Evolutionary conservation across 2,888 invertebrate genomes (phyloP), one percentile per base, ranked within the genome.

Genomic region (Trichacis sp.): DNA sequence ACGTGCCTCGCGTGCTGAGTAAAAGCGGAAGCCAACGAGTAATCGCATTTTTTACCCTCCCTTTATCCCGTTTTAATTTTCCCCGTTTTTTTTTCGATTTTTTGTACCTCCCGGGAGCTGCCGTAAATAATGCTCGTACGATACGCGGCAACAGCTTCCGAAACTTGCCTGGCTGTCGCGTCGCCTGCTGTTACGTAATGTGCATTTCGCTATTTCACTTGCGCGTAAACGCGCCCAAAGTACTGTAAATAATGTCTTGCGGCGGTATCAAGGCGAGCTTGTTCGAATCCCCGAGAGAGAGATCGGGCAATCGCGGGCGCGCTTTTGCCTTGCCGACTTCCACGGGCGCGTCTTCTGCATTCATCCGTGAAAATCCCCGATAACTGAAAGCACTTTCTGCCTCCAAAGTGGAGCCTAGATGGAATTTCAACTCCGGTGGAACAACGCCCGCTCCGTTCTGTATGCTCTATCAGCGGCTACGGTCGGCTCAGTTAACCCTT

Each of bases 201-300:
- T 68, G 68, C 67, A 61, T 62, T 68, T 62, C 64, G 56, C 64
- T 62, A 67, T 69, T 70, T 70, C 66, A 68, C 62, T 66, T 68
- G 68, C 52, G 68, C 66, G 62, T 57, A 59, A 61, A 54, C 58
- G 69, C 65, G 55, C 60, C 67, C 55, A 62, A 57, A 68, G 64
- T 64, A 64, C 68, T 68, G 72, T 70, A 70, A 72, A 70, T 72
- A 72, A 72, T 66, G 70, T 70, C 72, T 62, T 61, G 61, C 52
- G 61, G 66, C 60, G 61, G 65, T 70, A 69, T 70, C 69, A 67
- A 58, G 66, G 24, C 24, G 3, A 3, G 24, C 3, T 24, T 5
- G 24, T 24, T 24, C 4, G 8, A 24, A 24, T 24, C 24, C 24
- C 3, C 24, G 3, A 24, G 24, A 24, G 8, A 24, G 3, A 8